Percentiles rank a stretch among this genome's conserved stretches.
Evolutionary conservation across 2,888 invertebrate genomes (phyloP).

Genomic region (Pollenia angustigena): DNA sequence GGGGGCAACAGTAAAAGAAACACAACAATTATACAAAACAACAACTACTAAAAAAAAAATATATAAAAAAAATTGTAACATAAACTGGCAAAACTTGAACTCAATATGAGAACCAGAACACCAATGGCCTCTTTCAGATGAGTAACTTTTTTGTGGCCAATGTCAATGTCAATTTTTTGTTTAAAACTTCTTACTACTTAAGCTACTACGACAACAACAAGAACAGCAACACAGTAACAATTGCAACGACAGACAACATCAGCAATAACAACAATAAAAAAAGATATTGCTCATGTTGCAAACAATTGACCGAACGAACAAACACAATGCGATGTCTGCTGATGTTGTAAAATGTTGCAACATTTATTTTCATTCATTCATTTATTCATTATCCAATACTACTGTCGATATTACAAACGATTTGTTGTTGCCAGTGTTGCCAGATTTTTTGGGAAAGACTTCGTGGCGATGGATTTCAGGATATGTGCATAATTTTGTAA

Average conservation of each 20-base stretch:
- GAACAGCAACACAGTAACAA: constrained; percentile 33
- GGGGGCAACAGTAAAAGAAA: neutral
- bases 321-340: constrained; percentile 18
- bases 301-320: constrained; percentile 29
- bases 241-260: constrained; percentile 45
- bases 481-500: too few species aligned
- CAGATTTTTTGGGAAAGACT: too few species aligned
- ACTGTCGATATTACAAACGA: constrained; percentile 7
- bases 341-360: constrained; percentile 64
- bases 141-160: constrained; percentile 73
- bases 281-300: constrained; percentile 27
- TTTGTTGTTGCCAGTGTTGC: neutral
- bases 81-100: constrained; percentile 47
- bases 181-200: constrained; percentile 6
- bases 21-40: constrained; percentile 57
- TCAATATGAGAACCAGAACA: constrained; percentile 36
- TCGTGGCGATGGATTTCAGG: too few species aligned
- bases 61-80: neutral
- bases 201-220: constrained; percentile 39
- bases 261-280: constrained; percentile 24
- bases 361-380: constrained; percentile 51
- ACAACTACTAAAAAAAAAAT: neutral
- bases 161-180: constrained; percentile 75
- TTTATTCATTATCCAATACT: constrained; percentile 59
- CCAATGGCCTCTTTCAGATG: constrained; percentile 68